Conservation (phyloP, 2,888 invertebrate genomes). For the Mantis religiosa region DNA sequence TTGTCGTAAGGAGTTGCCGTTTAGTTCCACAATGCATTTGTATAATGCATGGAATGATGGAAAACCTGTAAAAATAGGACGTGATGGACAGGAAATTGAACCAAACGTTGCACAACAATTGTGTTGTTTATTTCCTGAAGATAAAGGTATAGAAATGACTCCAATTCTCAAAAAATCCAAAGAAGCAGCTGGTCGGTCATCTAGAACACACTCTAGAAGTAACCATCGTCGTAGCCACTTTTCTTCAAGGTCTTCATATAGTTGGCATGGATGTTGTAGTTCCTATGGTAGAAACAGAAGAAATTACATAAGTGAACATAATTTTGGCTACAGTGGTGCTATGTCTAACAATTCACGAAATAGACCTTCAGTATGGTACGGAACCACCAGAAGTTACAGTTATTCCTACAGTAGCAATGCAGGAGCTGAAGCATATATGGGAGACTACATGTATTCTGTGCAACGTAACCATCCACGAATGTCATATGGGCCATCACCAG, state of each 20-base stretch:
- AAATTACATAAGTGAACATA: slow-evolving; percentile 63
- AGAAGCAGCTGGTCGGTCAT: slow-evolving; percentile 65
- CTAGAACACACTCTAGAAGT: slow-evolving; percentile 21
- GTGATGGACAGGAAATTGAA: slow-evolving; percentile 97
- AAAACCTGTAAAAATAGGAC: slow-evolving; percentile 97
- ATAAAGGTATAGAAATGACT: slow-evolving; percentile 83
- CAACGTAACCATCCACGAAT: slow-evolving; percentile 80
- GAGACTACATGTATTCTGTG: slow-evolving; percentile 86
- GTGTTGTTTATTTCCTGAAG: slow-evolving; percentile 89
- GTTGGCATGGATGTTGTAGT: slow-evolving; percentile 49
- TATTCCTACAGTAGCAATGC: slow-evolving; percentile 54
- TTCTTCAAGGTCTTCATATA: slow-evolving; percentile 16
- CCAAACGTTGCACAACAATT: slow-evolving; percentile 92
- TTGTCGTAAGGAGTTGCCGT: slow-evolving; percentile 88
- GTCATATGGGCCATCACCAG: slow-evolving; percentile 73
- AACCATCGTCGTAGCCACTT: slow-evolving; percentile 38
- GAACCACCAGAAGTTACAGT: slow-evolving; percentile 45
- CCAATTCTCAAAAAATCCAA: slow-evolving; percentile 81
- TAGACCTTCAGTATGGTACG: slow-evolving; percentile 60
- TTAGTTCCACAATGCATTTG: slow-evolving; percentile 85
- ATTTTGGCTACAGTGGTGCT: slow-evolving; percentile 50
- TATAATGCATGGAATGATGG: slow-evolving; percentile 98
- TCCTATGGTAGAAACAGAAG: slow-evolving; percentile 53
- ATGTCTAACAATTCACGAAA: slow-evolving; percentile 58
- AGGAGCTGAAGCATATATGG: slow-evolving; percentile 80